Conservation (phyloP, 2,888 invertebrate genomes). For the Nudaria mundana region DNA sequence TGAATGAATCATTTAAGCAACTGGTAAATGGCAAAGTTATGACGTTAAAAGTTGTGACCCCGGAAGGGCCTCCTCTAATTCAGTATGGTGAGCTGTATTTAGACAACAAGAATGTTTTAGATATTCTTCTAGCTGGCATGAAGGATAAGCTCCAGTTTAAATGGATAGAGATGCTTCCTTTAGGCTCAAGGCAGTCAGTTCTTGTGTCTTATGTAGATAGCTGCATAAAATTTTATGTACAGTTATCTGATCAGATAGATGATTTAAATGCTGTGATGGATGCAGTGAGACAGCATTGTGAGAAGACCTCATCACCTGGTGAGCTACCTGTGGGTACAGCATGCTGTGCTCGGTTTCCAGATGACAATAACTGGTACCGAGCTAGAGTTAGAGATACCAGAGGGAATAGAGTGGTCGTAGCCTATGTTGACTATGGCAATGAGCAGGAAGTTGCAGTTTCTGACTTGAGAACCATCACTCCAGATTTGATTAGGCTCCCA, state of each 20-base stretch:
- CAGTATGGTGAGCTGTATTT: slow-evolving; percentile 88
- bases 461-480: slow-evolving; percentile 83
- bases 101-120: slow-evolving; percentile 80
- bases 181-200: slow-evolving; percentile 69
- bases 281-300: slow-evolving; percentile 83
- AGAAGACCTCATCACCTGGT: slow-evolving; percentile 64
- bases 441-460: slow-evolving; percentile 86
- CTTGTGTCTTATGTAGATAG: slow-evolving; percentile 85
- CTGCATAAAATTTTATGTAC: slow-evolving; percentile 87
- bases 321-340: slow-evolving; percentile 82
- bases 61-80: slow-evolving; percentile 86
- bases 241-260: slow-evolving; percentile 82
- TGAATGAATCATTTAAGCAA: slow-evolving; percentile 87
- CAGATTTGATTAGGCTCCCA: slow-evolving; percentile 83
- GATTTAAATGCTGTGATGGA: slow-evolving; percentile 85
- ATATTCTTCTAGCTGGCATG: slow-evolving; percentile 71
- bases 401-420: slow-evolving; percentile 83
- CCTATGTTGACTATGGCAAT: slow-evolving; percentile 98
- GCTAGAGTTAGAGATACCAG: slow-evolving; percentile 86
- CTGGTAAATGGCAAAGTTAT: slow-evolving; percentile 84
- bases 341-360: slow-evolving; percentile 90
- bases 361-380: slow-evolving; percentile 94
- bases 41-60: slow-evolving; percentile 83
- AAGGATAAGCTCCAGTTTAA: slow-evolving; percentile 68
- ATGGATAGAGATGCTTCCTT: slow-evolving; percentile 57